These are phyloP conservation scores for Galago senegalensis DNA, from an alignment of 2,797 vertebrate genomes.

Conservation along the genomic window DNA sequence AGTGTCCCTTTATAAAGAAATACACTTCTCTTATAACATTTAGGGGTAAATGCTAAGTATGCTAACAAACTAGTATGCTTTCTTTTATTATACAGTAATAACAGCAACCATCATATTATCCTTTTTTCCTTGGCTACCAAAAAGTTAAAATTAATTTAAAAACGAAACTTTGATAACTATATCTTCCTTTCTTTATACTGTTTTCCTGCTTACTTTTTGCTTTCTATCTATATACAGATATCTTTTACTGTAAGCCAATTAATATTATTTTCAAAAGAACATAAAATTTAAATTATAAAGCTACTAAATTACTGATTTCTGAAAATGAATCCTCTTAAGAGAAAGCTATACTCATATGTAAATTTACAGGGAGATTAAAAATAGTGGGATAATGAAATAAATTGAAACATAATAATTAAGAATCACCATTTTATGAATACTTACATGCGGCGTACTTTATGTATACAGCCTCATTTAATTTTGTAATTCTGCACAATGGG, in stretches of 20 bases:
- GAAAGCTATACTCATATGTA: not conserved
- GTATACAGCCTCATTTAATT: not conserved
- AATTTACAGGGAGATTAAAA: constrained; percentile 58
- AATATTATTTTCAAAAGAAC: constrained; percentile 21
- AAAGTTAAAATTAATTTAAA: not conserved
- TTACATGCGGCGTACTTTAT: not conserved
- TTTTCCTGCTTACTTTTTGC: not conserved
- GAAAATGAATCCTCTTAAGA: constrained; percentile 1
- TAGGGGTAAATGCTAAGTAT: not conserved
- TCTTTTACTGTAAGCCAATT: not conserved
- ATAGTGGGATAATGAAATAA: not conserved
- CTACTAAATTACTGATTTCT: constrained; percentile 29
- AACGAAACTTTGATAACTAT: constrained; percentile 22
- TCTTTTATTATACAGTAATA: not conserved
- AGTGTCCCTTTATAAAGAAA: constrained; percentile 3
- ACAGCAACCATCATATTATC: not conserved
- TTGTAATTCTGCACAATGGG: not conserved
- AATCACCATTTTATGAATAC: constrained; percentile 6
- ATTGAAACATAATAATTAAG: constrained; percentile 31
- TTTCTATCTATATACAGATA: not conserved
- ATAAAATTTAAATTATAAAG: constrained; percentile 37
- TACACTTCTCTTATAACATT: not conserved
- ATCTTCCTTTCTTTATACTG: not conserved
- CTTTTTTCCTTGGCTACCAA: not conserved
- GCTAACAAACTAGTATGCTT: not conserved